These are phyloP conservation scores for Chitala chitala DNA, from an alignment of 2,113 vertebrate genomes.

Conservation along the genomic window DNA sequence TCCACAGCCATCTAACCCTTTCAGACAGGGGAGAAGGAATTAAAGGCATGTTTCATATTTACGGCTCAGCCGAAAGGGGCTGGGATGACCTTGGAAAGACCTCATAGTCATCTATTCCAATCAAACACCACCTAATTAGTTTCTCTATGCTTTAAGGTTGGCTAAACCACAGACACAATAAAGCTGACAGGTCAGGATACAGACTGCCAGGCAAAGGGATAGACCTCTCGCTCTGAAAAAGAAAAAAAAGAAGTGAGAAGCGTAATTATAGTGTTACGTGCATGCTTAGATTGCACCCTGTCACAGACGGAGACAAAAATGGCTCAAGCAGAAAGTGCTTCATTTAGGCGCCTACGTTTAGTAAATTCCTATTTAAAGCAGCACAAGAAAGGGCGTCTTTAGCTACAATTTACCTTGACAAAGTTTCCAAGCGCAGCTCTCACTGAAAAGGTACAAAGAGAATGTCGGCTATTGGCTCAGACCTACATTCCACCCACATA, in stretches of 20 bases:
- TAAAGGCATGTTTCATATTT: conserved; percentile 30
- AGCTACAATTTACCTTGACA: background rate
- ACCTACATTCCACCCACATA: conserved; percentile 33
- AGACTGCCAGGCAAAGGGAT: conserved; percentile 53
- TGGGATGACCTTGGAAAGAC: conserved; percentile 52
- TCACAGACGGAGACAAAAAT: conserved; percentile 10
- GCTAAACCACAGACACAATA: conserved; percentile 53
- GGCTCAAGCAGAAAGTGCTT: background rate
- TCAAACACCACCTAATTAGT: conserved; percentile 58
- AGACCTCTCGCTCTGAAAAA: conserved; percentile 27
- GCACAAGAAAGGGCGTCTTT: background rate
- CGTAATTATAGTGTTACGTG: conserved; percentile 42
- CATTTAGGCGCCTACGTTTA: background rate
- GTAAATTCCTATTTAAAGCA: conserved; percentile 5
- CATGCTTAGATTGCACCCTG: conserved; percentile 7
- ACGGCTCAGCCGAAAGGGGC: conserved; percentile 36
- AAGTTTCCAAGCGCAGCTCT: background rate
- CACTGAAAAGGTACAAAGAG: background rate
- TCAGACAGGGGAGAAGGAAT: background rate
- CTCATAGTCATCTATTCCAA: conserved; percentile 48
- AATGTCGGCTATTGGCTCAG: background rate
- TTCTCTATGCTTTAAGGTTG: conserved; percentile 47
- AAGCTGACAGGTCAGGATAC: conserved; percentile 55
- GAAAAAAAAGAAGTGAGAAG: conserved; percentile 17
- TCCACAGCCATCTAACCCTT: background rate